These are phyloP conservation scores for Paratilapia polleni DNA, from an alignment of 2,113 vertebrate species.

Conservation along the genomic window DNA sequence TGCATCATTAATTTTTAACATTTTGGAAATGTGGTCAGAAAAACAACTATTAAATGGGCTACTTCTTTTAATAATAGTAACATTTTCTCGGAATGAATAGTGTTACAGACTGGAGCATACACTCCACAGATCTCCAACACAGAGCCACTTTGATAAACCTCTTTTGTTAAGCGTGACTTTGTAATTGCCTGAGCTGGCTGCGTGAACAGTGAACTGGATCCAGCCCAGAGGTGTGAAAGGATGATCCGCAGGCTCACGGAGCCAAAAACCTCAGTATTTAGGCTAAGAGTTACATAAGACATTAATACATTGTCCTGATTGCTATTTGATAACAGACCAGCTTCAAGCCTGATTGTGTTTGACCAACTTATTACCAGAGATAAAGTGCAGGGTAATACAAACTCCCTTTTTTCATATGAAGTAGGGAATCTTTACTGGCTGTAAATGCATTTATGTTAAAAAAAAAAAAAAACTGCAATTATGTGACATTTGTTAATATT, in stretches of 20 bases:
- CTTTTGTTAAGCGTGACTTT: conserved; percentile 66
- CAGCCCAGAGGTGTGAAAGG: conserved; percentile 66
- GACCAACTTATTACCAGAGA: conserved; percentile 19
- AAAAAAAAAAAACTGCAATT: neutral
- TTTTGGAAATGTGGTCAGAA: neutral
- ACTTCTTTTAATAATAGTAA: neutral
- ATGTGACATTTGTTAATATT: neutral
- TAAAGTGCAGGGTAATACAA: neutral
- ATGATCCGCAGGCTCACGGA: conserved; percentile 45
- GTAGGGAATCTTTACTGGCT: neutral
- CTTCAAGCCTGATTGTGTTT: conserved; percentile 26
- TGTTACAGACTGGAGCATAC: neutral
- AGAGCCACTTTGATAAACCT: conserved; percentile 52
- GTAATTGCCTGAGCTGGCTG: conserved; percentile 62
- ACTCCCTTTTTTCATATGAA: neutral
- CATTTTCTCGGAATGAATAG: neutral
- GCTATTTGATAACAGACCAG: conserved; percentile 60
- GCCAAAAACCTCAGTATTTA: conserved; percentile 62
- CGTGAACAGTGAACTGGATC: conserved; percentile 56
- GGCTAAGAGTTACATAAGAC: conserved; percentile 60
- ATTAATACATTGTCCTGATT: conserved; percentile 56
- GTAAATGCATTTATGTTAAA: neutral
- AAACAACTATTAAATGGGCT: neutral
- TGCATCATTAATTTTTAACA: neutral
- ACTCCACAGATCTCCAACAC: conserved; percentile 21